Base-by-base conservation (phyloP, 2,797 vertebrate species). In the Scleropages formosus region DNA sequence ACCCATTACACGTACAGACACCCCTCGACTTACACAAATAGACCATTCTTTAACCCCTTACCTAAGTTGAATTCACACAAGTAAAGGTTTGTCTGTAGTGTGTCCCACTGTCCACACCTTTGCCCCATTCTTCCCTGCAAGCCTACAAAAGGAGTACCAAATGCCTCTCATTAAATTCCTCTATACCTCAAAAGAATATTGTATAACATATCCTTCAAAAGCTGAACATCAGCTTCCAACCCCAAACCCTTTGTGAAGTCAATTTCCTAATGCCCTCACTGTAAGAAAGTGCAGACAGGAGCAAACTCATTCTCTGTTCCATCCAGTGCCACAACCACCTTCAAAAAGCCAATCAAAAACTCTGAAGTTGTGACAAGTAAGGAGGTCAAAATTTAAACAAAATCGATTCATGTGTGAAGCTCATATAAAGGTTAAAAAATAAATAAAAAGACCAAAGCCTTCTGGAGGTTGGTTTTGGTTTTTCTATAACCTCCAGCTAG, bases 261-360 rank as follows among this genome's bases (percentile, higher is more conserved):
- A 69, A 39, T 71, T 71, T 71, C 22, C 26, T 56, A n/a, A 27
- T 22, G 20, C n/a, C 68, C n/a, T 22, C 22, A 67, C n/a, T 26
- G 24, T 70, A 51, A 51, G 20, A 51, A 27, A 8, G 18, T 18
- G 11, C 53, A 8, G 16, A 16, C 22, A 9, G 20, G n/a, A 27
- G 16, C 56, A 4, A 46, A 51, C 66, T 47, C 47, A 24, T 15
- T 67, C 15, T 4, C 44, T 46, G 15, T 20, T 31, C 31, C n/a
- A 24, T 69, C n/a, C 7, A 4, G 47, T 4, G 13, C 22, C 12
- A 69, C 46, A 51, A 66, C 46, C 22, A 46, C 49, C 46, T 49
- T 68, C 66, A 49, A 51, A 49, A n/a, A 51, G 53, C 53, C 26
- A 72, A 59, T 72, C 59, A 59, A 26, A 59, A 24, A 31, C 26